These are phyloP conservation scores for Listrodromus nycthemerus DNA, from an alignment of 2,888 invertebrate genomes.

Conservation along the genomic window DNA sequence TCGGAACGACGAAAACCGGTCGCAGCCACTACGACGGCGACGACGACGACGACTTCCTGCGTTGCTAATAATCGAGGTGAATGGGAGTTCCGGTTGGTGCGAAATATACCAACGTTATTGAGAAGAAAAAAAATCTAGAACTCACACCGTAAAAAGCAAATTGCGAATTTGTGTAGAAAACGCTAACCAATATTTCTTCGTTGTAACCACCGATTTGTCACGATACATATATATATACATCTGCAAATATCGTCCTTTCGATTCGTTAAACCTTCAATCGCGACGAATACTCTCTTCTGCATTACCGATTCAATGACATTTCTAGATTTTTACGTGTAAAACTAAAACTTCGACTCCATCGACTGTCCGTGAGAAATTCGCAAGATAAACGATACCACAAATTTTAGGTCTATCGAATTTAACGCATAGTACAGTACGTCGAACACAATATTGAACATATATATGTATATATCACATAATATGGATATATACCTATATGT, in stretches of 20 bases:
- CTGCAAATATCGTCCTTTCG: conserved; percentile 20
- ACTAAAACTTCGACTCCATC: background rate
- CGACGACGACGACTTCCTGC: conserved; percentile 4
- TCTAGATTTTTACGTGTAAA: conserved; percentile 43
- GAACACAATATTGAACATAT: conserved; percentile 6
- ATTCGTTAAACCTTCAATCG: conserved; percentile 38
- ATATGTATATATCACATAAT: background rate
- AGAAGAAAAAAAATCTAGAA: background rate
- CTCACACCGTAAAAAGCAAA: conserved; percentile 10
- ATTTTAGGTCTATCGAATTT: conserved; percentile 70
- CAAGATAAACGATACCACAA: conserved; percentile 61
- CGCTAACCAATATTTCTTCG: background rate
- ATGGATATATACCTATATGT: conserved; percentile 51
- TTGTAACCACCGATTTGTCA: conserved; percentile 9
- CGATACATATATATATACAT: conserved; percentile 14
- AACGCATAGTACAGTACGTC: conserved; percentile 72
- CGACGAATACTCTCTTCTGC: conserved; percentile 4
- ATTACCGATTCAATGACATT: conserved; percentile 12
- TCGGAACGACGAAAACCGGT: conserved; percentile 33
- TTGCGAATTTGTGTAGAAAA: conserved; percentile 4
- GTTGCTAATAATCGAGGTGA: conserved; percentile 18
- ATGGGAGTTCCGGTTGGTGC: conserved; percentile 15
- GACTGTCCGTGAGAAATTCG: conserved; percentile 54
- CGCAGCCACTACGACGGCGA: background rate
- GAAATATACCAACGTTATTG: background rate